Evolutionary conservation across 92 coral and sea anemone genomes (phyloP).

Genomic region (Anthopleura xanthogrammica): DNA sequence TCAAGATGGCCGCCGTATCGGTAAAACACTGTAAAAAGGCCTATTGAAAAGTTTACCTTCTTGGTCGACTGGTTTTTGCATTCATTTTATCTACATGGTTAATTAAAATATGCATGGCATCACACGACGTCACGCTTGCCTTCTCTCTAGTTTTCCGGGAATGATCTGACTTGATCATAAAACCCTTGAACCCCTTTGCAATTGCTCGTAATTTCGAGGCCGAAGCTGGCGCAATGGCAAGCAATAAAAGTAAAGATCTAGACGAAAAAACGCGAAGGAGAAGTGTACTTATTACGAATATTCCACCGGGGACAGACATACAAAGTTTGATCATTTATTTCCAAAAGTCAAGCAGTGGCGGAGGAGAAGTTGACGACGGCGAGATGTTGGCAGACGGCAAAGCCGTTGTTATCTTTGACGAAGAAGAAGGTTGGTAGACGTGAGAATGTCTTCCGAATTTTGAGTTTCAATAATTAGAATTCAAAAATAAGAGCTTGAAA

Average conservation of each 20-base stretch:
- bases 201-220: not conserved
- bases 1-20: too few relatives aligned
- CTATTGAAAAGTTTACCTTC: too few relatives aligned
- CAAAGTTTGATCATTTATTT: slow-evolving; percentile 40
- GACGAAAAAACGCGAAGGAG: slow-evolving; percentile 8
- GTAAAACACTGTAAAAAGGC: too few relatives aligned
- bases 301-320: slow-evolving; percentile 22
- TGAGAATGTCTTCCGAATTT: too few relatives aligned
- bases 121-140: slow-evolving; percentile 18
- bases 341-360: slow-evolving; percentile 50
- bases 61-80: too few relatives aligned
- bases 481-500: too few relatives aligned
- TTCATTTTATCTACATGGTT: too few relatives aligned
- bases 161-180: too few relatives aligned
- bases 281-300: slow-evolving; percentile 39
- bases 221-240: slow-evolving; percentile 12
- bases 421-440: slow-evolving; percentile 29
- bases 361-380: slow-evolving; percentile 49
- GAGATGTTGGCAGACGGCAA: slow-evolving; percentile 33
- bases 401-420: slow-evolving; percentile 56
- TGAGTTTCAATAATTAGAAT: too few relatives aligned
- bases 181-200: too few relatives aligned
- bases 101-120: too few relatives aligned
- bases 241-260: not conserved
- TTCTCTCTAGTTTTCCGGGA: slow-evolving; percentile 14